Evolutionary conservation across 1,140 invertebrate species (phyloP).

Genomic region (Atta cephalotes): DNA sequence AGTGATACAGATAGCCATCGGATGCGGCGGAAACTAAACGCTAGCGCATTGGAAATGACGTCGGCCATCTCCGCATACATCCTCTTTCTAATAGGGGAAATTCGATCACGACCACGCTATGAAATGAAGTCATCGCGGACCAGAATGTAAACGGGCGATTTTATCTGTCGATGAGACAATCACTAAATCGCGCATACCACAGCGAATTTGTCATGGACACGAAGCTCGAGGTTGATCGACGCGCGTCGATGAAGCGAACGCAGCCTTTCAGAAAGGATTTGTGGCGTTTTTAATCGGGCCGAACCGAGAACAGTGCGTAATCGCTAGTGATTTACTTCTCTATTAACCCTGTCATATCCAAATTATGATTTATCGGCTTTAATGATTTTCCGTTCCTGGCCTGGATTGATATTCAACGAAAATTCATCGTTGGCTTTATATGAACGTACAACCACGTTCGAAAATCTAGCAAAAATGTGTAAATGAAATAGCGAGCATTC

Average conservation of each 20-base stretch:
- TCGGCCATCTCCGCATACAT: constrained; percentile 77
- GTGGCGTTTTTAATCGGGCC: constrained; percentile 55
- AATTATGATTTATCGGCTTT: constrained; percentile 62
- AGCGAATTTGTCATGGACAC: constrained; percentile 51
- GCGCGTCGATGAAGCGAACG: constrained; percentile 44
- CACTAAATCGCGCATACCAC: constrained; percentile 49
- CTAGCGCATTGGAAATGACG: constrained; percentile 81
- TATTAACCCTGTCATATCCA: constrained; percentile 18
- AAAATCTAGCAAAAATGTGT: constrained; percentile 26
- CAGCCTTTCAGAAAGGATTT: constrained; percentile 43
- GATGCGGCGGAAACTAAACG: constrained; percentile 83
- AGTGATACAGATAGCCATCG: constrained; percentile 79
- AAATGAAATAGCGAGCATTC: not conserved
- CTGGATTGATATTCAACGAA: constrained; percentile 36
- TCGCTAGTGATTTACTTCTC: constrained; percentile 28
- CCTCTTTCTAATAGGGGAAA: constrained; percentile 73
- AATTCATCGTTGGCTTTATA: constrained; percentile 36
- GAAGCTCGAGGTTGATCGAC: constrained; percentile 48
- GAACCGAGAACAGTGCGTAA: constrained; percentile 24
- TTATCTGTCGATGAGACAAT: constrained; percentile 55
- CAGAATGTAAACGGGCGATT: constrained; percentile 67
- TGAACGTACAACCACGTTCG: not conserved
- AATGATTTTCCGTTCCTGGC: constrained; percentile 27
- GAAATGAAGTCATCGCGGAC: constrained; percentile 21
- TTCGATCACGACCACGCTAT: constrained; percentile 72